Evolutionary conservation across 2,113 vertebrate species (phyloP), one percentile per base, ranked within the genome.

Genomic region (Phyllostomus discolor): DNA sequence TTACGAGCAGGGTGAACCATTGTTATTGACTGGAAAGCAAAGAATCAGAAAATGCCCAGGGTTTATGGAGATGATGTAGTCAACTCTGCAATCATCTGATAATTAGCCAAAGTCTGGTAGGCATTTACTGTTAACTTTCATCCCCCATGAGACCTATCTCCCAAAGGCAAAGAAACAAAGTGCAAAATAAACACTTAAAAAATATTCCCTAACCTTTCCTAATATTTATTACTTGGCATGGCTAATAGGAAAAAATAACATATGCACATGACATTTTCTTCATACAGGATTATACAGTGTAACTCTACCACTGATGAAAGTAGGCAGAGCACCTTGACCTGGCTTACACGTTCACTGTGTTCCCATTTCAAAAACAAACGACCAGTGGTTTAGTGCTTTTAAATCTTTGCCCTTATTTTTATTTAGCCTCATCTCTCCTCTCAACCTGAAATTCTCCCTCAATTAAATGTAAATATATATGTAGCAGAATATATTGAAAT

Each of bases 401-500:
- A 72, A 87, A 41, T 33, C 1, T 43, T 84, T 95, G 26, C 4
- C 73, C 4, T 52, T 66, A 46, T 69, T 90, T 89, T 87, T 4
- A 41, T 73, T 72, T 84, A 91, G 6, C 17, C 20, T 84, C 64
- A 72, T 52, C 2, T 46, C n/a, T 57, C 11, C 15, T 86, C 26
- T 87, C 2, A 26, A 84, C 0, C 19, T 54, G 64, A 76, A 72
- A 64, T 46, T 46, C 19, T 87, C 16, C 1, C 8, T 72, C 67
- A 31, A 50, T 81, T 86, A 82, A 69, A 70, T 64, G 57, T 92
- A 69, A 70, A 81, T 66, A 43, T 57, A 19, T 72, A 67, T 79
- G 10, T 11, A 91, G n/a, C 66, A 97, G 86, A 98, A 97, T 95
- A 96, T 94, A 78, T 97, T 95, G 86, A 24, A 96, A 90, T 97